Evolutionary conservation across 2,113 vertebrate species (phyloP), one percentile per base, ranked within the genome.

Genomic region (Gasterosteus aculeatus): DNA sequence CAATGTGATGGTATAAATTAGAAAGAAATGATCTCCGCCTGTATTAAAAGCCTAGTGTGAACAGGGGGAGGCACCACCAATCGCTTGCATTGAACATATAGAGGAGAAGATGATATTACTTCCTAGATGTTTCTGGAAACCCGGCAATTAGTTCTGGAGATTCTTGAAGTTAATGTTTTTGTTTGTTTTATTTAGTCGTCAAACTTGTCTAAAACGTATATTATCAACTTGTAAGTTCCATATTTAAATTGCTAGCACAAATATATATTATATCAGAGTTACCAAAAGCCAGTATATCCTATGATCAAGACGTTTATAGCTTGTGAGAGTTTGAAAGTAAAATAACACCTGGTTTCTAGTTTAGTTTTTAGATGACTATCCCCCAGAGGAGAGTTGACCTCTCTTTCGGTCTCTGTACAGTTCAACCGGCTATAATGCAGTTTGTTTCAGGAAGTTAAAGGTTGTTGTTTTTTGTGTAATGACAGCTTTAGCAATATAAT

Each of bases 181-280:
- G 0, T 69, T 31, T 67, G 1, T 41, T 63, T 80, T 57, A 38
- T 66, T 88, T 77, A 77, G 80, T 41, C 12, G 1, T 87, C 84
- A 81, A 56, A 68, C 18, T 35, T 82, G 76, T 94, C 74, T 92
- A 92, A 94, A 94, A 91, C 78, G 85, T 94, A 38, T 80, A 80
- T 80, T 77, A 79, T 87, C 67, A 47, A 67, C 64, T 15, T 85
- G 58, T 87, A 74, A 83, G 75, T 71, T 82, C 67, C 78, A 83
- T 89, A 88, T 87, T 90, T 84, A 89, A 87, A 83, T 80, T 61
- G 35, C 51, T 85, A 86, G 75, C 77, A 87, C 75, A 89, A 73
- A 85, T 87, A 88, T 87, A 86, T 88, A 87, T 82, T 86, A 81
- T 86, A 85, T 88, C 78, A 64, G 60, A 87, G 74, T 80, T 90